Conservation (phyloP, 2,888 invertebrate species). For the Drosophila rellima region DNA sequence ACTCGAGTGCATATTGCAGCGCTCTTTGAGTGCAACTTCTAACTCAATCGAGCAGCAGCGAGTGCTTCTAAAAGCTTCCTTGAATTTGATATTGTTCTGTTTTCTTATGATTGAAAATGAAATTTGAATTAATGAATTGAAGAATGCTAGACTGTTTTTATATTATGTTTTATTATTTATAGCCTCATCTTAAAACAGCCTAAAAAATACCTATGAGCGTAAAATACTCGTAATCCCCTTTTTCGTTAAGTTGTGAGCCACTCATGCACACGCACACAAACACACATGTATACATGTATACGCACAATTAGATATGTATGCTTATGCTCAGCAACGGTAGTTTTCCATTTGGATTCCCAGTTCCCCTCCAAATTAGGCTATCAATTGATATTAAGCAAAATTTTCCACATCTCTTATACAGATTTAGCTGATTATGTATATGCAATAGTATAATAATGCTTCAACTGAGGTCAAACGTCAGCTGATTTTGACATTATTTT, state of each 20-base stretch:
- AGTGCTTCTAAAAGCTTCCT: neutral
- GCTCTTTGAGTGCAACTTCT: neutral
- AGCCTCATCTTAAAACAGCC: too few species aligned
- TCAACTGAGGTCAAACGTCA: constrained; percentile 33
- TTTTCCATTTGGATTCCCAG: constrained; percentile 8
- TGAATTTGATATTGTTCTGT: neutral
- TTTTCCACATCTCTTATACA: constrained; percentile 34
- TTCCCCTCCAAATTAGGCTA: constrained; percentile 11
- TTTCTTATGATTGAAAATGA: neutral
- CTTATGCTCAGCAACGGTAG: constrained; percentile 17
- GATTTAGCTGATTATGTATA: constrained; percentile 58
- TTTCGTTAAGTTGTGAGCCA: neutral
- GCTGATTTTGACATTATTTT: constrained; percentile 36
- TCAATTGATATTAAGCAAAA: constrained; percentile 40
- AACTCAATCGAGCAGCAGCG: neutral
- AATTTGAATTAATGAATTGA: neutral
- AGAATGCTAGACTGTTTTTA: neutral
- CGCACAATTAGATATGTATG: constrained; percentile 1
- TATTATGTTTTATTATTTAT: neutral
- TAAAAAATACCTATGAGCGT: neutral
- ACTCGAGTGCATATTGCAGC: neutral
- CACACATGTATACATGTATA: neutral
- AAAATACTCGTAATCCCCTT: constrained; percentile 1
- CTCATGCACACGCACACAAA: constrained; percentile 5
- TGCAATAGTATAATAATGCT: constrained; percentile 9